Evolutionary conservation across 2,113 vertebrate species (phyloP), one percentile per base, ranked within the genome.

Genomic region (Pterocles burchelli): DNA sequence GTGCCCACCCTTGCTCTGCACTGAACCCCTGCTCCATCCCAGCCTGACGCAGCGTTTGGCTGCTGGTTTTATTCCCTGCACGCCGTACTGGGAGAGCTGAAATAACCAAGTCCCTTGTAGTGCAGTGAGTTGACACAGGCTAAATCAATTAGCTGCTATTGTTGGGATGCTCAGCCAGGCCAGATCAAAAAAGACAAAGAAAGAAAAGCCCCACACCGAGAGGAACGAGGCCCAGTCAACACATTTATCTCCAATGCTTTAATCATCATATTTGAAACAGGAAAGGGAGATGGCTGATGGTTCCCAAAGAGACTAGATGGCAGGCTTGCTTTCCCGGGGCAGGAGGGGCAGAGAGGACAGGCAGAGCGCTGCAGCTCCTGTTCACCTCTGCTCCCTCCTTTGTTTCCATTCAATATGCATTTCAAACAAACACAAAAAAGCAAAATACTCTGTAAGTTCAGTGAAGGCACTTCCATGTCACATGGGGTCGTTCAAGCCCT

Each of bases 71-170:
- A 36, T 73, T 73, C 79, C 71, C 59, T 52, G 58, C 22, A 6
- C 0, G 10, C 77, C 36, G 49, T 59, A 54, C 31, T 45, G 66
- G 48, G 48, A 73, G 43, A 49, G 52, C 62, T 49, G 52, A 81
- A 85, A 65, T 28, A 77, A 78, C 68, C 0, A 0, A 41, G 75
- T 16, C 36, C 55, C 67, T 34, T 34, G 87, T 38, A 22, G 58
- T 6, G 51, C 83, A 28, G 58, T 18, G 78, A 80, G 77, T 10
- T 94, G 75, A 95, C 86, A 92, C 76, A 89, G 81, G 79, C 87
- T 92, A 96, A 93, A 79, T 76, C 71, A 94, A 87, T 93, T 75
- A 90, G 89, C 81, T 89, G 80, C 58, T 62, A 29, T 54, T 65
- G 65, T 81, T 62, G 36, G 4, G 31, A 75, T 52, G 68, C 74